phyloP scores from a whole-genome alignment of 2,888 invertebrate species.

The Ochlodes sylvanus region DNA sequence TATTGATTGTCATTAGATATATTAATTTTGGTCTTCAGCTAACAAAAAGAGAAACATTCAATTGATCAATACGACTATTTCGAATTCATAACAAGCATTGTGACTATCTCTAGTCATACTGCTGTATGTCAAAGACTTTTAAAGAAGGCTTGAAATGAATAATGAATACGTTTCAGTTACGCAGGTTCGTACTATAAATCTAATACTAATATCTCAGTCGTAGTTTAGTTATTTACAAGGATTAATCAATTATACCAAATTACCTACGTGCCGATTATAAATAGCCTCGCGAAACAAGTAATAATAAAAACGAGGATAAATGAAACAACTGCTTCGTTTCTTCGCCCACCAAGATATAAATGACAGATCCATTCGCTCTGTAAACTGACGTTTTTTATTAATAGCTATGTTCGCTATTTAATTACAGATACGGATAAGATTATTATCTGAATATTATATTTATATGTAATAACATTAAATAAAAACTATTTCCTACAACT shows the following conservation, averaged over 20 bases:
- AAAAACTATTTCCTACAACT: not conserved
- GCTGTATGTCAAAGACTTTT: no score
- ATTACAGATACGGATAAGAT: conserved; percentile 21
- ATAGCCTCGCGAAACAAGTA: not conserved
- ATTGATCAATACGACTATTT: no score
- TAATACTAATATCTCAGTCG: no score
- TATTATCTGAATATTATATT: not conserved
- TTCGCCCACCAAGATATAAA: not conserved
- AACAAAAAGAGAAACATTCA: no score
- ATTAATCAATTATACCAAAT: not conserved
- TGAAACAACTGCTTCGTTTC: not conserved
- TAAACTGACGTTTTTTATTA: conserved; percentile 5
- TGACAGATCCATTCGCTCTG: not conserved
- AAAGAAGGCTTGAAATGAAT: no score
- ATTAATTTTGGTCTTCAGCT: no score
- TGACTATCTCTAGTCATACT: no score
- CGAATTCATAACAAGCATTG: no score
- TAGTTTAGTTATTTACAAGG: not conserved
- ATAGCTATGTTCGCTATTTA: not conserved
- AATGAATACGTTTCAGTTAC: no score
- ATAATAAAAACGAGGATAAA: conserved; percentile 5
- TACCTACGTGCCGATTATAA: not conserved
- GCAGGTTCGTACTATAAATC: no score
- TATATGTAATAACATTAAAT: not conserved
- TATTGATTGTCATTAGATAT: no score